Conservation (phyloP, 2,888 invertebrate genomes). For the Alviniconcha strummeri region DNA sequence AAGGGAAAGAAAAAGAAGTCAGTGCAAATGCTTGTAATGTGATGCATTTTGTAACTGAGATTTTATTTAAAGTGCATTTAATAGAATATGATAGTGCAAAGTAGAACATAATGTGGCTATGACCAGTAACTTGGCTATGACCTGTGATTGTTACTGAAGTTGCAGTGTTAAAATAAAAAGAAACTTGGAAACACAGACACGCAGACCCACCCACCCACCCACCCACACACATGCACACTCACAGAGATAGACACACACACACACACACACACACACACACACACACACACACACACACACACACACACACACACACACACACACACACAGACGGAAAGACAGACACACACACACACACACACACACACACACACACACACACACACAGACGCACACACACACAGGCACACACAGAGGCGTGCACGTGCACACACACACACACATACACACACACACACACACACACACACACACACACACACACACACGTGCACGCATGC, state of each 20-base stretch:
- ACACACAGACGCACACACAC: neutral
- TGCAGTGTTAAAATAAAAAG: too few species aligned
- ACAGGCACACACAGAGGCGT: neutral
- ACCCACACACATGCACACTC: neutral
- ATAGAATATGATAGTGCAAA: too few species aligned
- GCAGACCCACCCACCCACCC: neutral
- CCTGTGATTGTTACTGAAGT: too few species aligned
- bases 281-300: neutral
- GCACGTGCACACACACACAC: neutral
- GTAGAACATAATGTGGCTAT: too few species aligned
- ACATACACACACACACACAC: slow-evolving; percentile 16
- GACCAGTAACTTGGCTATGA: too few species aligned
- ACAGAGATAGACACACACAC: neutral
- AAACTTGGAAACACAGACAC: neutral
- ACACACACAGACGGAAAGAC: neutral
- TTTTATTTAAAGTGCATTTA: too few species aligned
- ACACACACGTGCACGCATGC: neutral
- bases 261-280: slow-evolving; percentile 19
- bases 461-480: neutral
- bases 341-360: slow-evolving; percentile 15
- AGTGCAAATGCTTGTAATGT: too few species aligned
- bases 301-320: neutral
- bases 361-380: slow-evolving; percentile 2
- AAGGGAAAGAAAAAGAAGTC: too few species aligned
- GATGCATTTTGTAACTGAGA: too few species aligned